These are phyloP conservation scores for Pheosia gnoma DNA, from an alignment of 2,888 invertebrate species.

Conservation along the genomic window DNA sequence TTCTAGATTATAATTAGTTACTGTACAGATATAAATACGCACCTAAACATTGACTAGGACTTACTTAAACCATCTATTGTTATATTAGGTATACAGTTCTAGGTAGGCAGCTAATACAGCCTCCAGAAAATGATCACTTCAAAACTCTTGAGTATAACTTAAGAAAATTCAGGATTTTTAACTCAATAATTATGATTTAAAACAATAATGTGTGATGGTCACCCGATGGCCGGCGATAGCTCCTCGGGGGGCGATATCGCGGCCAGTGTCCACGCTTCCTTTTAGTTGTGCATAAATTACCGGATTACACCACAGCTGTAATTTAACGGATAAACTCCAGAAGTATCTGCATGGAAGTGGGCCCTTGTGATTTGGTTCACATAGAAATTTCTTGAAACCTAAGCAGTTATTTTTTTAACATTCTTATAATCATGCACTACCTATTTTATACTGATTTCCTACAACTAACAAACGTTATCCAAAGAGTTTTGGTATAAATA, in stretches of 20 bases:
- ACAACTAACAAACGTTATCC: too few relatives aligned
- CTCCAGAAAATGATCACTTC: too few relatives aligned
- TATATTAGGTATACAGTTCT: too few relatives aligned
- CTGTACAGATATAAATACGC: too few relatives aligned
- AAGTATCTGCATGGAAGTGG: constrained; percentile 62
- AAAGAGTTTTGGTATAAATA: too few relatives aligned
- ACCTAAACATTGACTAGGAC: too few relatives aligned
- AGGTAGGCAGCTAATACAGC: too few relatives aligned
- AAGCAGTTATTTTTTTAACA: not conserved
- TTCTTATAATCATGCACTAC: not conserved
- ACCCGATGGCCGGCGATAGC: constrained; percentile 66
- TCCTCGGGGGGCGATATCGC: constrained; percentile 63
- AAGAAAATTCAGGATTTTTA: not conserved
- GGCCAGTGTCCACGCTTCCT: constrained; percentile 56
- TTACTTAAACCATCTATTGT: too few relatives aligned
- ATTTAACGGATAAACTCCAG: constrained; percentile 70
- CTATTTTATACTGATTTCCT: not conserved
- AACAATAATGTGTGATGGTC: constrained; percentile 48
- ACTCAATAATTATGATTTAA: constrained; percentile 48
- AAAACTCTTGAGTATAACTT: too few relatives aligned
- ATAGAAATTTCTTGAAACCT: not conserved
- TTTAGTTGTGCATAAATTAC: constrained; percentile 82
- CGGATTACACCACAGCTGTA: constrained; percentile 68
- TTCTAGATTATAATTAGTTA: too few relatives aligned
- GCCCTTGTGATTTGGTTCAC: constrained; percentile 49